Evolutionary conservation across 92 coral and sea anemone species (phyloP).

Genomic region (Epizoanthus fatuus): DNA sequence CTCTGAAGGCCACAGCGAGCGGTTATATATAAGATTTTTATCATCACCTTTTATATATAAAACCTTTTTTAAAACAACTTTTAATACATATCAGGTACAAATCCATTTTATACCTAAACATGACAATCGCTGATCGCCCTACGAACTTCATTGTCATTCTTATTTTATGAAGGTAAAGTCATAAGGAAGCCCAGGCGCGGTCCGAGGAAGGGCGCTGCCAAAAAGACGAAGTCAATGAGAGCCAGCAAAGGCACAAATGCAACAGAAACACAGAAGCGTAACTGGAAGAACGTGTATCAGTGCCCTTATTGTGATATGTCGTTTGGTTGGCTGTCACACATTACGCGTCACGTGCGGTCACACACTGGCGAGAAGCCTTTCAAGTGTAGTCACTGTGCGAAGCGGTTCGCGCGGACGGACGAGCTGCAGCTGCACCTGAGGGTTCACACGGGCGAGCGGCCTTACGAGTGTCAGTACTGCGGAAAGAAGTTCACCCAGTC

Average conservation of each 20-base stretch:
- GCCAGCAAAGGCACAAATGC: constrained; percentile 28
- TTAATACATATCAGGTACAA: too few relatives aligned
- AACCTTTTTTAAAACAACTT: too few relatives aligned
- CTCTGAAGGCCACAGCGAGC: too few relatives aligned
- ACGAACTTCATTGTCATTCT: too few relatives aligned
- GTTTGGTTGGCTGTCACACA: constrained; percentile 49
- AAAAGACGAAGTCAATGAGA: constrained; percentile 20
- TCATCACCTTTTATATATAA: too few relatives aligned
- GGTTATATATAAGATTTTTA: too few relatives aligned
- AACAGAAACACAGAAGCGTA: constrained; percentile 32
- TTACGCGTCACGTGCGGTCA: constrained; percentile 48
- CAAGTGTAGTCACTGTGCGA: constrained; percentile 40
- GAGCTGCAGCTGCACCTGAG: constrained; percentile 43
- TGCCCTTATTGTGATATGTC: constrained; percentile 50
- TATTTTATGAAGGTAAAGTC: background rate
- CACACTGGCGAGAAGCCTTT: constrained; percentile 48
- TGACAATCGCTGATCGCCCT: too few relatives aligned
- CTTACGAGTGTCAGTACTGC: constrained; percentile 44
- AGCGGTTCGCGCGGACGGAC: constrained; percentile 42
- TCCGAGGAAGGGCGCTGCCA: background rate
- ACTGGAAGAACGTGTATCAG: constrained; percentile 44
- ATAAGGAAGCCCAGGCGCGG: constrained; percentile 23
- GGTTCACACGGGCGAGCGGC: constrained; percentile 41
- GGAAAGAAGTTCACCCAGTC: constrained; percentile 50
- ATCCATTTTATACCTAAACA: too few relatives aligned